A percentile compares a stretch with the other conserved stretches of the same genome.
These are phyloP conservation scores for Erebia aethiops DNA, from an alignment of 2,888 invertebrate genomes.

Conservation along the genomic window DNA sequence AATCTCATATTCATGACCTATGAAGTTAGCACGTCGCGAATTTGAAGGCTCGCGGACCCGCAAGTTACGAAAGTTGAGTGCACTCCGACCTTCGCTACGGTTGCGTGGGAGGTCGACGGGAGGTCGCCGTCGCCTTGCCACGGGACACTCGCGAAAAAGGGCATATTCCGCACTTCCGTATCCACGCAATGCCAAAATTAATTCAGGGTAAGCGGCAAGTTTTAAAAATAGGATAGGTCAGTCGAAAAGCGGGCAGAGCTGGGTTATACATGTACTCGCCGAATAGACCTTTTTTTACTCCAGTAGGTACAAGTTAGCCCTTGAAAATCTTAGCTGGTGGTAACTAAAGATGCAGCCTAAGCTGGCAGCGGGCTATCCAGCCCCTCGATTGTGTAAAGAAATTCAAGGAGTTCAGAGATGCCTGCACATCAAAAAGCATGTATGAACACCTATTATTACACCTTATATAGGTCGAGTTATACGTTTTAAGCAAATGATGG, in stretches of 20 bases:
- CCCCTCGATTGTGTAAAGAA: too few species aligned
- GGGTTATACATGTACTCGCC: too few species aligned
- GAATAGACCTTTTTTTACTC: too few species aligned
- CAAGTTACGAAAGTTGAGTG: slow-evolving; percentile 47
- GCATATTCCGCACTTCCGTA: slow-evolving; percentile 41
- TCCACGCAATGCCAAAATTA: slow-evolving; percentile 13
- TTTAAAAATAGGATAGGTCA: neutral
- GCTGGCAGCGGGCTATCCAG: too few species aligned
- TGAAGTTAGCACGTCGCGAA: slow-evolving; percentile 31
- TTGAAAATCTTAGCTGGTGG: too few species aligned
- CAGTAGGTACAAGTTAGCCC: too few species aligned
- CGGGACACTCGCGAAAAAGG: slow-evolving; percentile 36
- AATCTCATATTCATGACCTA: slow-evolving; percentile 31
- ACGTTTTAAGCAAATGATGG: too few species aligned
- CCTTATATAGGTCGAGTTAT: too few species aligned
- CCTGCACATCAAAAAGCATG: too few species aligned
- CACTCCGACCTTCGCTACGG: slow-evolving; percentile 43
- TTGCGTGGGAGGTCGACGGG: slow-evolving; percentile 40
- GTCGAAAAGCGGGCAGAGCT: neutral
- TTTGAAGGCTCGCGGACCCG: slow-evolving; percentile 29
- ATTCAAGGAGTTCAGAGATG: too few species aligned
- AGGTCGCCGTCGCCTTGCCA: slow-evolving; percentile 38
- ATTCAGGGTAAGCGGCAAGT: neutral
- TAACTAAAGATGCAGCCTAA: too few species aligned
- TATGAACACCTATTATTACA: too few species aligned